Evolutionary conservation across 2,113 vertebrate species (phyloP).

Genomic region (Chaenogobius annularis): DNA sequence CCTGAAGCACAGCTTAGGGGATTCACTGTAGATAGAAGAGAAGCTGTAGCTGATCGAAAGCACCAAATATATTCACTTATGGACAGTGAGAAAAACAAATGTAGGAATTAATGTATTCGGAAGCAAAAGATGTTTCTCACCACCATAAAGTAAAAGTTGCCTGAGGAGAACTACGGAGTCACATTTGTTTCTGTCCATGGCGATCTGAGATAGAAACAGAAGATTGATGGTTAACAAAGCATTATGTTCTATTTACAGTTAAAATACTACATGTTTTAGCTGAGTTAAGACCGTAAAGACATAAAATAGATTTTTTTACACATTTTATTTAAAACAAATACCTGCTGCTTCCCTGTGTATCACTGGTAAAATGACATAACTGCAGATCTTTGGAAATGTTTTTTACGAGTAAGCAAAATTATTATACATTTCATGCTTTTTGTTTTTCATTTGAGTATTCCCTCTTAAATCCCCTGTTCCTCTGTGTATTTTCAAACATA

Average conservation of each 20-base stretch:
- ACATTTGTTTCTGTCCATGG: background rate
- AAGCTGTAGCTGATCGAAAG: conserved; percentile 14
- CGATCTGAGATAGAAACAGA: background rate
- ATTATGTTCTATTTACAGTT: too few species aligned
- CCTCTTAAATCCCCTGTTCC: too few species aligned
- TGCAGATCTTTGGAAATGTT: background rate
- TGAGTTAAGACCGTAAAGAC: too few species aligned
- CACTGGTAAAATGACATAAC: background rate
- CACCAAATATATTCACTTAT: conserved; percentile 19
- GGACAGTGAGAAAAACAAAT: background rate
- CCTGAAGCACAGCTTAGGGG: conserved; percentile 32
- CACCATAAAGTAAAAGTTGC: background rate
- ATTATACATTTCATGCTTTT: background rate
- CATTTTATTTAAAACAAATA: too few species aligned
- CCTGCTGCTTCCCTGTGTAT: too few species aligned
- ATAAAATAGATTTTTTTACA: too few species aligned
- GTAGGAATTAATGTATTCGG: conserved; percentile 10
- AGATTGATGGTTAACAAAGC: background rate
- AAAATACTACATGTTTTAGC: too few species aligned
- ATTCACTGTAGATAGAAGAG: conserved; percentile 21
- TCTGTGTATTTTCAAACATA: background rate
- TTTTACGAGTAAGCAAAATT: background rate
- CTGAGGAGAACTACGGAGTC: background rate
- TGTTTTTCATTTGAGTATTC: background rate
- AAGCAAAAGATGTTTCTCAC: conserved; percentile 6